Percentiles rank a stretch among this genome's conserved stretches.
These are phyloP conservation scores for Spodoptera exigua DNA, from an alignment of 2,888 invertebrate genomes.

Conservation along the genomic window DNA sequence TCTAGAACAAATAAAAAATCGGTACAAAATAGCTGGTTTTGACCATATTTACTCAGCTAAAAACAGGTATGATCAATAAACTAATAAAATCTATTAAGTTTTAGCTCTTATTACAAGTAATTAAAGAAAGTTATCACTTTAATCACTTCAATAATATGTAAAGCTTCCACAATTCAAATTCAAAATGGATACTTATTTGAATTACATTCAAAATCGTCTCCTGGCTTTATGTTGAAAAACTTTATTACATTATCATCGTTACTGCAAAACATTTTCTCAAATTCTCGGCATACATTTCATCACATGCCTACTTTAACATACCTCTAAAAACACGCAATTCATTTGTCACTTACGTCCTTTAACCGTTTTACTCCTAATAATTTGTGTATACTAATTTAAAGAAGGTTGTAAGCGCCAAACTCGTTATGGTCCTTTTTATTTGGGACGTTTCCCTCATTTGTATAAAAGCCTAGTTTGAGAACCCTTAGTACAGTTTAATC, in stretches of 20 bases:
- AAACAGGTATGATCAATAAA: too few species aligned
- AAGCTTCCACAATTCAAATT: conserved; percentile 35
- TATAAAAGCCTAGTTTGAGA: conserved; percentile 29
- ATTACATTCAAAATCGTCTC: conserved; percentile 15
- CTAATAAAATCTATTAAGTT: too few species aligned
- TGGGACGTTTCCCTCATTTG: conserved; percentile 15
- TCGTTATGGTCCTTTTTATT: conserved; percentile 29
- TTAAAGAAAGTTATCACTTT: conserved; percentile 35
- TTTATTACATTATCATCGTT: conserved; percentile 19
- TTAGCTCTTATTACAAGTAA: conserved; percentile 8
- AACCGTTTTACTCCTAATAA: conserved; percentile 10
- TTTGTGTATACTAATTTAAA: conserved; percentile 12
- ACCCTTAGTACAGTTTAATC: conserved; percentile 19
- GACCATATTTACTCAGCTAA: too few species aligned
- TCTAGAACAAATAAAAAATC: too few species aligned
- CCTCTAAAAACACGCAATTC: conserved; percentile 25
- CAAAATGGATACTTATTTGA: conserved; percentile 18
- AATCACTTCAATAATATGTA: conserved; percentile 35
- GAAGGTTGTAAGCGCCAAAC: conserved; percentile 17
- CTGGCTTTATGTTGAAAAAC: conserved; percentile 1
- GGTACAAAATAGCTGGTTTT: too few species aligned
- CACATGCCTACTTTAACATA: conserved; percentile 19
- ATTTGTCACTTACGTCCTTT: conserved; percentile 22
- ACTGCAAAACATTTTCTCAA: conserved; percentile 20
- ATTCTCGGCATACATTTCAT: conserved; percentile 32